Evolutionary conservation across 2,888 invertebrate genomes (phyloP).

Genomic region (Balanococcus diminutus): DNA sequence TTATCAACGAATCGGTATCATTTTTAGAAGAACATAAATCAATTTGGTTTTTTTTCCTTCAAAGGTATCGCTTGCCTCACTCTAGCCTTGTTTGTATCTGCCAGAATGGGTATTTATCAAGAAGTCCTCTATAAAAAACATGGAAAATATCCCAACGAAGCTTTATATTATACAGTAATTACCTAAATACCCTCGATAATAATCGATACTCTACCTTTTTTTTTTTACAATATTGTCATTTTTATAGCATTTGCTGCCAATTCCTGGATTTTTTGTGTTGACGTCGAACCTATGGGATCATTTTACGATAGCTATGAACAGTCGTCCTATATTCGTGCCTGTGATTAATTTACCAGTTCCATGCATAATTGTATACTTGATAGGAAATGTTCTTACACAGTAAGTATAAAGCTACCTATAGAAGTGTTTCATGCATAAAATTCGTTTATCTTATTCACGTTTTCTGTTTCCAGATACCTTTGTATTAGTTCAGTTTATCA

Average conservation of each 20-base stretch:
- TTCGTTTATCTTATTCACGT: constrained; percentile 54
- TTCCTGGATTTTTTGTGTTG: constrained; percentile 87
- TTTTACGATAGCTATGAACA: constrained; percentile 72
- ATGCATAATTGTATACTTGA: constrained; percentile 75
- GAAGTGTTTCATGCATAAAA: neutral
- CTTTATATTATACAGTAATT: constrained; percentile 79
- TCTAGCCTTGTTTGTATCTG: constrained; percentile 87
- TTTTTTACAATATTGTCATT: constrained; percentile 58
- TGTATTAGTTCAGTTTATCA: constrained; percentile 96
- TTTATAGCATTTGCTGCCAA: constrained; percentile 81
- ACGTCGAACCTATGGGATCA: constrained; percentile 79
- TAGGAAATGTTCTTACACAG: constrained; percentile 86
- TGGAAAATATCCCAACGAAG: constrained; percentile 92
- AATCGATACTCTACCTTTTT: neutral
- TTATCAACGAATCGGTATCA: neutral
- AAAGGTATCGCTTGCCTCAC: constrained; percentile 78
- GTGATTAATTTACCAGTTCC: constrained; percentile 72
- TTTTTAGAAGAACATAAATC: neutral
- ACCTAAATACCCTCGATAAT: neutral
- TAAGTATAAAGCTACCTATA: constrained; percentile 62
- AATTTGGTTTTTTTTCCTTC: no score
- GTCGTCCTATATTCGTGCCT: constrained; percentile 67
- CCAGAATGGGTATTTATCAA: constrained; percentile 94
- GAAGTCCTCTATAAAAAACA: constrained; percentile 81
- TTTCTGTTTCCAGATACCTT: constrained; percentile 67